phyloP scores from a whole-genome alignment of 2,113 vertebrate genomes.

The Miniopterus natalensis region DNA sequence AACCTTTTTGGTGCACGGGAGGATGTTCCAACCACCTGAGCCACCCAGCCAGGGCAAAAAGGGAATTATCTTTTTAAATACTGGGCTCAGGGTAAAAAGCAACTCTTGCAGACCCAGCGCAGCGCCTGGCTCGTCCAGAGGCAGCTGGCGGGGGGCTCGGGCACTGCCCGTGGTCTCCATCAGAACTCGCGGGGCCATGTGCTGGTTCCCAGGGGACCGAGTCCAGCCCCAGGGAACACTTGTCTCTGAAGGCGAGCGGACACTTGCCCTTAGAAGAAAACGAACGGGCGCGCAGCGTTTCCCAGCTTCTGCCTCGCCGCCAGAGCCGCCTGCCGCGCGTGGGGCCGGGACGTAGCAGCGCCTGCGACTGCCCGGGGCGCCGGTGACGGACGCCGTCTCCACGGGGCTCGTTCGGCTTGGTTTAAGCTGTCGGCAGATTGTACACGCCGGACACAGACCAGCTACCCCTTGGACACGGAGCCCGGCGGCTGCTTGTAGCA shows the following conservation, averaged over 20 bases:
- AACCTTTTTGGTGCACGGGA: not conserved
- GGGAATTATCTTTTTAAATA: not conserved
- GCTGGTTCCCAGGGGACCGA: not conserved
- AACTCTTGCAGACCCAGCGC: not conserved
- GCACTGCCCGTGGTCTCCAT: not conserved
- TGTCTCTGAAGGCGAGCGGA: not conserved
- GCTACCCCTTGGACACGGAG: not conserved
- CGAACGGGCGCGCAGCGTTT: too few relatives aligned
- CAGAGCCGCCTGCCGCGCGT: accelerated
- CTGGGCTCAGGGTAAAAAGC: not conserved
- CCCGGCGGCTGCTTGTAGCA: not conserved
- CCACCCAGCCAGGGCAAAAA: not conserved
- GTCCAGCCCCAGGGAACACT: not conserved
- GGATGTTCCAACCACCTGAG: not conserved
- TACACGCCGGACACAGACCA: not conserved
- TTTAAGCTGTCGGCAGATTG: not conserved
- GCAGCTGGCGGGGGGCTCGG: too few relatives aligned
- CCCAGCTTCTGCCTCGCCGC: not conserved
- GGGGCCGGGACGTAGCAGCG: not conserved
- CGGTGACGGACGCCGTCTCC: accelerated
- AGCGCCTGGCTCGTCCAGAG: not conserved
- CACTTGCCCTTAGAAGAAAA: not conserved
- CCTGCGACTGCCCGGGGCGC: not conserved
- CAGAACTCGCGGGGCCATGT: not conserved
- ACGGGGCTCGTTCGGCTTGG: not conserved